These are phyloP conservation scores for Achatina immaculata DNA, from an alignment of 1,140 invertebrate species.

Conservation along the genomic window DNA sequence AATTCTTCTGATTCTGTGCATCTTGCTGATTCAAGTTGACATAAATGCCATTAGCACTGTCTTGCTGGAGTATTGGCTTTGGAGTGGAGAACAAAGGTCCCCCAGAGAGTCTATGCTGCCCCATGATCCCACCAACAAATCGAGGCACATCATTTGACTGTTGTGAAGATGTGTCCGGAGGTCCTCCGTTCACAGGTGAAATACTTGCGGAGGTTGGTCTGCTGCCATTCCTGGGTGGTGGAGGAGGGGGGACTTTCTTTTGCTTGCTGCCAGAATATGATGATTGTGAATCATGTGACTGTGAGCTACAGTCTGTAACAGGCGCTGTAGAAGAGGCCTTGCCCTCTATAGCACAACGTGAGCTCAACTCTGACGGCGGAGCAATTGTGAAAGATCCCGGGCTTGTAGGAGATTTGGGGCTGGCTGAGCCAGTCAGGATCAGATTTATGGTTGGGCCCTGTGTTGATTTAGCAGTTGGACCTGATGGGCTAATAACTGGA, in stretches of 20 bases:
- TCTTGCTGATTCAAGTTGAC: constrained; percentile 46
- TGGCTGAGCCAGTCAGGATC: constrained; percentile 21
- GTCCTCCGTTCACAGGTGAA: neutral
- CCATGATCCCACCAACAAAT: constrained; percentile 35
- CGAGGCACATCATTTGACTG: constrained; percentile 33
- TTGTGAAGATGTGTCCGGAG: neutral
- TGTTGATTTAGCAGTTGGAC: neutral
- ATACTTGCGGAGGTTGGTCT: constrained; percentile 25
- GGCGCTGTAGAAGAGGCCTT: constrained; percentile 17
- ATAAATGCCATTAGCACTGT: constrained; percentile 41
- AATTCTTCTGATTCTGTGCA: constrained; percentile 41
- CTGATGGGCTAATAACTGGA: constrained; percentile 16
- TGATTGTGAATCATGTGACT: constrained; percentile 1
- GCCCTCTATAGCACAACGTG: neutral
- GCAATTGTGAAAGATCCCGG: constrained; percentile 29
- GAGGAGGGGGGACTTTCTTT: constrained; percentile 50
- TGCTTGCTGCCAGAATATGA: constrained; percentile 21
- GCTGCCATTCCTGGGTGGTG: constrained; percentile 51
- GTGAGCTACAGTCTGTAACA: constrained; percentile 17
- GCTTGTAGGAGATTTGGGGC: constrained; percentile 30
- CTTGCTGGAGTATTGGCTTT: constrained; percentile 42
- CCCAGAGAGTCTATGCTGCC: constrained; percentile 31
- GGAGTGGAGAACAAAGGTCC: constrained; percentile 46
- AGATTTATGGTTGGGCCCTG: constrained; percentile 28
- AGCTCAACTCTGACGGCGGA: constrained; percentile 15